Conservation (phyloP, 1,140 invertebrate genomes). For the Ephestia elutella region DNA sequence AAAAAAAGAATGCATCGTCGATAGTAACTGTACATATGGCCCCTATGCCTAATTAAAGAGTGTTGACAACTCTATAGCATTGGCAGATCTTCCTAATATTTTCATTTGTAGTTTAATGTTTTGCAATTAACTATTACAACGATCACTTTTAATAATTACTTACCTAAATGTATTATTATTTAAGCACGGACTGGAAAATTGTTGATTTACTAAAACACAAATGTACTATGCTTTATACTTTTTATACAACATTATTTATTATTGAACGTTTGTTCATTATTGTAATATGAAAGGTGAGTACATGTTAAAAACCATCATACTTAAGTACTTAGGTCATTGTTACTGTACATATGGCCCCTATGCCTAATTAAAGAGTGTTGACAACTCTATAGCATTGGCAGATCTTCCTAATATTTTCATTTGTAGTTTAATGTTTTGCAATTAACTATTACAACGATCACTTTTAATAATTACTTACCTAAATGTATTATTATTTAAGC, state of each 20-base stretch:
- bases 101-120: background rate
- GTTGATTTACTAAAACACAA: constrained; percentile 30
- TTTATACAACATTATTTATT: constrained; percentile 37
- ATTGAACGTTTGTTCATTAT: constrained; percentile 52
- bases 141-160: background rate
- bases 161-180: constrained; percentile 6
- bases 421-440: background rate
- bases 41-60: background rate
- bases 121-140: background rate
- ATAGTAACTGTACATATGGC: background rate
- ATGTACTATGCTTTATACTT: constrained; percentile 51
- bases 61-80: background rate
- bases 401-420: background rate
- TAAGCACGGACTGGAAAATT: constrained; percentile 30
- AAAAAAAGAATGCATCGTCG: background rate
- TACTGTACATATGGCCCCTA: constrained; percentile 10
- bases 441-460: background rate
- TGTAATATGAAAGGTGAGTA: constrained; percentile 40
- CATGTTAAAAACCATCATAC: constrained; percentile 32
- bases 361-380: background rate
- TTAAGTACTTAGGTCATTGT: constrained; percentile 47
- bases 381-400: background rate
- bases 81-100: background rate
- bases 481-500: constrained; percentile 18
- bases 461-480: background rate